Evolutionary conservation across 2,797 vertebrate genomes (phyloP).

Genomic region (Parauchenoglanis punctatus): DNA sequence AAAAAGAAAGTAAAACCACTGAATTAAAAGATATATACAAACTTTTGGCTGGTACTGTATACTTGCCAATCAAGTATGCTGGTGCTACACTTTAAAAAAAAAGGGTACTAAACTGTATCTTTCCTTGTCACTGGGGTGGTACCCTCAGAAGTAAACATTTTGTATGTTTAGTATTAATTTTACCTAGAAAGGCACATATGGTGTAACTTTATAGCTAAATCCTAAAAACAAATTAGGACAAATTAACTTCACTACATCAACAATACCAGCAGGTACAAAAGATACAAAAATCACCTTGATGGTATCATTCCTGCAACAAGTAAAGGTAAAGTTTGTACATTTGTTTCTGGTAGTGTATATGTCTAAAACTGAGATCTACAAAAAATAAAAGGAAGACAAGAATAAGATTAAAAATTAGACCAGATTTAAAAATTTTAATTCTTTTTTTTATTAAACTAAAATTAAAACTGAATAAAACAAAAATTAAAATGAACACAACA

Average conservation of each 20-base stretch:
- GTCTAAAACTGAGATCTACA: neutral
- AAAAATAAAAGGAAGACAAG: neutral
- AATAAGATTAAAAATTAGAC: no score
- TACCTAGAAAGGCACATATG: neutral
- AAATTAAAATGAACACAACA: no score
- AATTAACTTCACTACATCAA: neutral
- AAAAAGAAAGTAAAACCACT: no score
- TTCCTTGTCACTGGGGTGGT: no score
- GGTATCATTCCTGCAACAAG: neutral
- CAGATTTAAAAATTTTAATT: no score
- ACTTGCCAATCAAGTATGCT: no score
- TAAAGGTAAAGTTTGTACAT: neutral
- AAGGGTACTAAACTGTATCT: no score
- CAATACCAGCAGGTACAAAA: neutral
- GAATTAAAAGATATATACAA: no score
- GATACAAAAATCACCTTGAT: neutral
- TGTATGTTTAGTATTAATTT: neutral
- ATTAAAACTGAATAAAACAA: no score
- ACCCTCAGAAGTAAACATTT: neutral
- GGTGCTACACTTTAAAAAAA: no score
- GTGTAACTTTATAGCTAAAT: neutral
- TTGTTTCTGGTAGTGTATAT: neutral
- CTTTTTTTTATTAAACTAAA: no score
- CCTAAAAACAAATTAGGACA: neutral
- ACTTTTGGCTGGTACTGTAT: no score